phyloP scores from a whole-genome alignment of 2,797 vertebrate species.

The Odontamblyopus rebecca region DNA sequence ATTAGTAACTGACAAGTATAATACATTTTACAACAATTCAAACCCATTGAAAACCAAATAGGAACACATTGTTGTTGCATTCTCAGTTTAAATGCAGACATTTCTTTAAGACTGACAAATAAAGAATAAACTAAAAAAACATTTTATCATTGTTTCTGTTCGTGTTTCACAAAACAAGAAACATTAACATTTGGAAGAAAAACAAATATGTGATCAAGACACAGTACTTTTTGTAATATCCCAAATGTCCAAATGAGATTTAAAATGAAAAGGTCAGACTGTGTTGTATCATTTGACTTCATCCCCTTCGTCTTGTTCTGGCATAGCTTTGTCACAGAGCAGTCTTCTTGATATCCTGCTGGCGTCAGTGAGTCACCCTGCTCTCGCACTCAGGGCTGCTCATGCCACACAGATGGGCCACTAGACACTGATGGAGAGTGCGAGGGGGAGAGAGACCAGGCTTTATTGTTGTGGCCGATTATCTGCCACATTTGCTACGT shows the following conservation, averaged over 20 bases:
- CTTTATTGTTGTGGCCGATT: constrained; percentile 50
- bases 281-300: not conserved
- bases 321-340: constrained; percentile 37
- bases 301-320: constrained; percentile 10
- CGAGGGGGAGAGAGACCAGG: constrained; percentile 28
- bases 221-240: not conserved
- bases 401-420: constrained; percentile 57
- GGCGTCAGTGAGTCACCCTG: constrained; percentile 56
- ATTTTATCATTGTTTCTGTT: too few species aligned
- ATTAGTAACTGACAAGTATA: constrained; percentile 8
- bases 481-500: constrained; percentile 52
- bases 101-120: too few species aligned
- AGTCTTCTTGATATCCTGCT: constrained; percentile 34
- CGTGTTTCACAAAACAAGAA: too few species aligned
- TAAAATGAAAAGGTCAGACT: not conserved
- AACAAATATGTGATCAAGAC: not conserved
- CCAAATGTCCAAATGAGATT: not conserved
- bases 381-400: constrained; percentile 35
- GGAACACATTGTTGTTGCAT: not conserved
- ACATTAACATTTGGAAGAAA: too few species aligned
- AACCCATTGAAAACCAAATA: not conserved
- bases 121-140: too few species aligned
- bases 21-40: not conserved
- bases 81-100: too few species aligned
- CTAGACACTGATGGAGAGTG: constrained; percentile 38